A percentile compares a stretch with the other conserved stretches of the same genome.
Evolutionary conservation across 2,888 invertebrate species (phyloP).

Genomic region (Drosophila paranaensis): DNA sequence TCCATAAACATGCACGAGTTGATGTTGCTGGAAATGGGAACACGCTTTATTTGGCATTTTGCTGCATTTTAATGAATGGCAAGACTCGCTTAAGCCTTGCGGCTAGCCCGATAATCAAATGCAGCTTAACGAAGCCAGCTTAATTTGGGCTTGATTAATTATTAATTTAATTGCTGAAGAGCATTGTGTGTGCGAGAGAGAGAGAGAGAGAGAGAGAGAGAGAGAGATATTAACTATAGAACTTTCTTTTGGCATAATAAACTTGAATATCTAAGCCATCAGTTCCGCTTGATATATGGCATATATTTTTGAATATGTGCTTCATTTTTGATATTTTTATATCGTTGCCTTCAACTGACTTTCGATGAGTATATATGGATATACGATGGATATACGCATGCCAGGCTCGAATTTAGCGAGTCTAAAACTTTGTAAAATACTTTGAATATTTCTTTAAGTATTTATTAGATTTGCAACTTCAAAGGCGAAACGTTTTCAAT

Average conservation of each 20-base stretch:
- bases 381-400: too few relatives aligned
- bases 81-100: conserved; percentile 37
- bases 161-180: conserved; percentile 23
- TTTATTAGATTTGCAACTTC: neutral
- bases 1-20: too few relatives aligned
- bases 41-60: neutral
- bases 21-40: conserved; percentile 7
- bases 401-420: neutral
- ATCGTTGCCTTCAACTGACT: too few relatives aligned
- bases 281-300: too few relatives aligned
- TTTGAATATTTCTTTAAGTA: neutral
- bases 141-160: conserved; percentile 46
- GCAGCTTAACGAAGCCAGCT: conserved; percentile 27
- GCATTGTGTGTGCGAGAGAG: neutral
- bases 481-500: neutral
- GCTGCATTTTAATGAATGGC: conserved; percentile 51
- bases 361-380: too few relatives aligned
- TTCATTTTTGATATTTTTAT: too few relatives aligned
- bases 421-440: neutral
- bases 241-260: neutral
- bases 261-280: too few relatives aligned
- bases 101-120: conserved; percentile 53
- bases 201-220: neutral
- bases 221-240: neutral
- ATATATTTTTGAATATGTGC: too few relatives aligned